phyloP scores from a whole-genome alignment of 2,888 invertebrate genomes.

The Plagiodera versicolora region DNA sequence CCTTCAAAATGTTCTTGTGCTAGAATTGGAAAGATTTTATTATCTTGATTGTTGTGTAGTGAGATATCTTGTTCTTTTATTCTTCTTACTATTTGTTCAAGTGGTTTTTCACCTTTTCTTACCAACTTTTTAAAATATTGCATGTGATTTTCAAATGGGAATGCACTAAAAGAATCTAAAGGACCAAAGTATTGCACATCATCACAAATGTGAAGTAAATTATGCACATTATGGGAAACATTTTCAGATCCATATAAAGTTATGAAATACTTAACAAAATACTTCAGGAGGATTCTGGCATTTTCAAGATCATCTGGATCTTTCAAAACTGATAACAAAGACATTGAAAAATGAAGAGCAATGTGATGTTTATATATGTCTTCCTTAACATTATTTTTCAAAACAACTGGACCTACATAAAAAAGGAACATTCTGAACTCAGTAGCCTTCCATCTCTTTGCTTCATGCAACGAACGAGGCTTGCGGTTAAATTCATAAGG shows the following conservation, averaged over 20 bases:
- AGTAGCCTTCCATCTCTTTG: conserved; percentile 18
- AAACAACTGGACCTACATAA: conserved; percentile 25
- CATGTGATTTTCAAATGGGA: conserved; percentile 6
- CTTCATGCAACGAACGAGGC: conserved; percentile 15
- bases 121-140: conserved; percentile 2
- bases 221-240: conserved; percentile 3
- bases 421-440: conserved; percentile 16
- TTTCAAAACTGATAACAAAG: conserved; percentile 3
- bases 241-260: conserved; percentile 9
- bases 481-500: conserved; percentile 14
- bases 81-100: conserved; percentile 10
- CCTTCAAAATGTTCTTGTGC: conserved; percentile 14
- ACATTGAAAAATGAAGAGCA: conserved; percentile 6
- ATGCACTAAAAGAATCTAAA: conserved; percentile 6
- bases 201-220: conserved; percentile 4
- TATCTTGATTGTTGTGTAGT: conserved; percentile 1
- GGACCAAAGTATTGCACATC: conserved; percentile 4
- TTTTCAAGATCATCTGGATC: conserved; percentile 12
- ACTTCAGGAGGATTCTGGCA: conserved; percentile 7
- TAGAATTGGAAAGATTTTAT: conserved; percentile 1
- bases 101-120: conserved; percentile 12
- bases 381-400: conserved; percentile 7
- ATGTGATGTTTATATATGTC: conserved; percentile 12
- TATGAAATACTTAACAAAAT: conserved; percentile 12
- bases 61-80: conserved; percentile 9